A percentile compares a stretch with the other conserved stretches of the same genome.
Evolutionary conservation across 2,888 invertebrate species (phyloP).

Genomic region (Oscheius myriophilus): DNA sequence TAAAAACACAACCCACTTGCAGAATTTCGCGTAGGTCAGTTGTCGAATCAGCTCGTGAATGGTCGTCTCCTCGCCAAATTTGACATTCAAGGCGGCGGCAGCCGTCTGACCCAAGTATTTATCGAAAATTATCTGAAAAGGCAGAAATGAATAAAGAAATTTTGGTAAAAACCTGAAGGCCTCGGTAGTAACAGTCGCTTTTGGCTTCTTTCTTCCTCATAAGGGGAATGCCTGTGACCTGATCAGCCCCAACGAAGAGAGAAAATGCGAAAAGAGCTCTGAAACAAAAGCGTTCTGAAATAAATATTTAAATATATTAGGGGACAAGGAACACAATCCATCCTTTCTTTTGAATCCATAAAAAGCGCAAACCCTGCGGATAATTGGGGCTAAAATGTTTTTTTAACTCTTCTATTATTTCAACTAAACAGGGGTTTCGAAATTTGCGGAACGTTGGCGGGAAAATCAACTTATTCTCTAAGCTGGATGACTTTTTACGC

Average conservation of each 20-base stretch:
- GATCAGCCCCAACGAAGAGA: background rate
- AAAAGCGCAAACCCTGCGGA: too few relatives aligned
- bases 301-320: too few relatives aligned
- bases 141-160: background rate
- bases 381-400: too few relatives aligned
- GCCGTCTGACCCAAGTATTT: background rate
- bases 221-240: background rate
- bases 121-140: conserved; percentile 17
- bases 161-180: conserved; percentile 2
- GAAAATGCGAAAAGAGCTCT: background rate
- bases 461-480: too few relatives aligned
- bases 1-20: background rate
- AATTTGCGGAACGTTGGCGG: too few relatives aligned
- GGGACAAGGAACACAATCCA: too few relatives aligned
- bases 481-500: too few relatives aligned
- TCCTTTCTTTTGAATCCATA: too few relatives aligned
- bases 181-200: conserved; percentile 19
- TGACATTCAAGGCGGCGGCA: conserved; percentile 1
- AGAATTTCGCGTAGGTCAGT: conserved; percentile 47
- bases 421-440: too few relatives aligned
- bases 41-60: conserved; percentile 45
- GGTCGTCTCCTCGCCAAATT: conserved; percentile 31
- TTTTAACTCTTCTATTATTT: too few relatives aligned
- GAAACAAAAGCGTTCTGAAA: too few relatives aligned
- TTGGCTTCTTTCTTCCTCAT: conserved; percentile 31